phyloP scores from a whole-genome alignment of 1,140 invertebrate species.

The Drosophila ohnishii region DNA sequence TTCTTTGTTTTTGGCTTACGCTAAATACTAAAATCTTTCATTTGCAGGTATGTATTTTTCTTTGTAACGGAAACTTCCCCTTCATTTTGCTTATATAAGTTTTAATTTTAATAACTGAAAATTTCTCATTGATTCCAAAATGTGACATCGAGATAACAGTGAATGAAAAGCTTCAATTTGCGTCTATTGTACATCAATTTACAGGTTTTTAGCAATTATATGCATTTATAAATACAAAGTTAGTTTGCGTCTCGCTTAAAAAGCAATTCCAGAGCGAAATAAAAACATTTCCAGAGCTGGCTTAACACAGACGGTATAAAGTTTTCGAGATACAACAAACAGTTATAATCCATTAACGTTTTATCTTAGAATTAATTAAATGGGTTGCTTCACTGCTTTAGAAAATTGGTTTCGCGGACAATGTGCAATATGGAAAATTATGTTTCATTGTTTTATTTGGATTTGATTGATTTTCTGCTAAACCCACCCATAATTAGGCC shows the following conservation, averaged over 20 bases:
- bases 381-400: conserved; percentile 35
- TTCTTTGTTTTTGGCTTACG: conserved; percentile 62
- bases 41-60: conserved; percentile 59
- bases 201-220: conserved; percentile 49
- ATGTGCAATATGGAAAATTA: conserved; percentile 49
- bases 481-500: conserved; percentile 15
- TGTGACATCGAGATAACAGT: conserved; percentile 41
- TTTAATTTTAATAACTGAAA: conserved; percentile 31
- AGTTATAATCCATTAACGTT: conserved; percentile 62
- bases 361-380: conserved; percentile 73
- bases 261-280: conserved; percentile 61
- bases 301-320: conserved; percentile 78
- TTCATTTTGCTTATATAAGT: conserved; percentile 18
- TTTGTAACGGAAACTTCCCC: conserved; percentile 46
- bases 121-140: conserved; percentile 32
- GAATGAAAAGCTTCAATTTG: conserved; percentile 44
- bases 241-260: conserved; percentile 54
- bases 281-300: conserved; percentile 75
- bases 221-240: conserved; percentile 55
- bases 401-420: conserved; percentile 46
- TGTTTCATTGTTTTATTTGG: conserved; percentile 22
- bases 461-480: conserved; percentile 60
- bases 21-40: conserved; percentile 74
- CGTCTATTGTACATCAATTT: conserved; percentile 53
- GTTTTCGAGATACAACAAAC: conserved; percentile 74